Evolutionary conservation across 2,113 vertebrate species (phyloP).

Genomic region (Phalacrocorax pelagicus): DNA sequence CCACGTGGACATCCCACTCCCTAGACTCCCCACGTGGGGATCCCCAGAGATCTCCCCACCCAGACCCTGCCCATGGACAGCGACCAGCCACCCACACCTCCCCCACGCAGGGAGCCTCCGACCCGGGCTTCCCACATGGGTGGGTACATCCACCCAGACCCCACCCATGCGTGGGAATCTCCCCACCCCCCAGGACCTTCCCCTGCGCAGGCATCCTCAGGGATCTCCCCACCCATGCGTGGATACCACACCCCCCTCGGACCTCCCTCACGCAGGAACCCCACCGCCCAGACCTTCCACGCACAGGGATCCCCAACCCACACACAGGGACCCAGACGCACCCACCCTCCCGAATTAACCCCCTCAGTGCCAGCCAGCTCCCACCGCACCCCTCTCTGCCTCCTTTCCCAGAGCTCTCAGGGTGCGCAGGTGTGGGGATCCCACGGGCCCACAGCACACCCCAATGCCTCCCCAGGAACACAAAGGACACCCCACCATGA

Average conservation of each 20-base stretch:
- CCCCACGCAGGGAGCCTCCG: too few relatives aligned
- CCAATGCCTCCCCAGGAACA: neutral
- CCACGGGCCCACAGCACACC: neutral
- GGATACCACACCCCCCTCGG: neutral
- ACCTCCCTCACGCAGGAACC: too few relatives aligned
- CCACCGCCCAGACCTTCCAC: neutral
- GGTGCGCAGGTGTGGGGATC: accelerated
- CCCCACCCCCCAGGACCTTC: too few relatives aligned
- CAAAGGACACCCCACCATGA: neutral
- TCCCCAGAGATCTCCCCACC: neutral
- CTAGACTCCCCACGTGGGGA: neutral
- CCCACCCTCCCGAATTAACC: neutral
- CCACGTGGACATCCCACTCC: too few relatives aligned
- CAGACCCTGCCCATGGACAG: too few relatives aligned
- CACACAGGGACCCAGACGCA: too few relatives aligned
- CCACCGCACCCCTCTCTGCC: neutral
- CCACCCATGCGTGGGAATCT: neutral
- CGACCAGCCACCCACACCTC: neutral
- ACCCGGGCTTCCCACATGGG: too few relatives aligned
- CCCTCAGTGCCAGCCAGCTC: neutral
- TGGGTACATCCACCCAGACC: neutral
- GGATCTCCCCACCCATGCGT: neutral
- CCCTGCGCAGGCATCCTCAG: too few relatives aligned
- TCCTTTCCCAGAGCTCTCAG: neutral
- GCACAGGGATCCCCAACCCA: neutral